phyloP scores from a whole-genome alignment of 2,797 vertebrate species.

The Eospalax fontanierii region DNA sequence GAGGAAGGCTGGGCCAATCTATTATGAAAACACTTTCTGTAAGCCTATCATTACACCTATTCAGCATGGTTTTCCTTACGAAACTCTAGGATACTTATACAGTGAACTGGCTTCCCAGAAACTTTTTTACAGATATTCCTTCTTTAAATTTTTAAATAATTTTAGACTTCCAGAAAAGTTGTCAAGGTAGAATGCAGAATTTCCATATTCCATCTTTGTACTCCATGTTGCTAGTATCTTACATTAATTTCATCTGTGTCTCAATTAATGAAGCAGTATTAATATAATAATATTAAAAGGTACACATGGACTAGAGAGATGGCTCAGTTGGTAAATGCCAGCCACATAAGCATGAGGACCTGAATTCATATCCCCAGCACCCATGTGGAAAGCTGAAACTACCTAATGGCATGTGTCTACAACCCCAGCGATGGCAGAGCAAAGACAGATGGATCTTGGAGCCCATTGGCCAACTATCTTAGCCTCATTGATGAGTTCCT shows the following conservation, averaged over 20 bases:
- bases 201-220: not conserved
- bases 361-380: not conserved
- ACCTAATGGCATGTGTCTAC: not conserved
- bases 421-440: not conserved
- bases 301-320: too few relatives aligned
- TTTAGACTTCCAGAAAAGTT: slow-evolving; percentile 33
- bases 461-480: not conserved
- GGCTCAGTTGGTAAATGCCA: not conserved
- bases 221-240: not conserved
- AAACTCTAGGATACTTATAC: not conserved
- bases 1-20: not conserved
- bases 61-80: not conserved
- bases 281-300: not conserved
- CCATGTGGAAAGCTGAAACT: not conserved
- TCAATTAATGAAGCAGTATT: not conserved
- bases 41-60: not conserved
- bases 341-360: too few relatives aligned
- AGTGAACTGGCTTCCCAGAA: not conserved
- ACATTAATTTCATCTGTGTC: not conserved
- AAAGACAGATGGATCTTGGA: not conserved
- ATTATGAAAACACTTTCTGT: not conserved
- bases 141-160: not conserved
- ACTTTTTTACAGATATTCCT: not conserved
- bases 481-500: not conserved
- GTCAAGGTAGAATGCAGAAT: not conserved